Conservation (phyloP, 1,140 invertebrate genomes). For the Sarcophaga bullata region DNA sequence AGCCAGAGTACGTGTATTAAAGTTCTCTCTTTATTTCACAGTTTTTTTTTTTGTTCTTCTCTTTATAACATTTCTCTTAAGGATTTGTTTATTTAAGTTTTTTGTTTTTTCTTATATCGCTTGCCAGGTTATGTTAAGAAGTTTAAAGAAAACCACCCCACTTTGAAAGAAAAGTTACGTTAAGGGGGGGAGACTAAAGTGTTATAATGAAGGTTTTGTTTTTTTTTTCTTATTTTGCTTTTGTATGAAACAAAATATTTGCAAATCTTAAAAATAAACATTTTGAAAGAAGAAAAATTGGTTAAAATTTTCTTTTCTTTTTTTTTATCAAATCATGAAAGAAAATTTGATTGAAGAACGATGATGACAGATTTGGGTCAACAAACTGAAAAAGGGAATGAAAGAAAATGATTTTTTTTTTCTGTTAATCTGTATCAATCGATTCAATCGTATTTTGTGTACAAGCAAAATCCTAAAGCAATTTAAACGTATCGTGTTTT, state of each 20-base stretch:
- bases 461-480: too few relatives aligned
- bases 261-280: conserved; percentile 21
- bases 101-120: neutral
- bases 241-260: neutral
- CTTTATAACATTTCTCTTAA: neutral
- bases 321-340: too few relatives aligned
- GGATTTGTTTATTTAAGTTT: conserved; percentile 16
- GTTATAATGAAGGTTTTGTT: conserved; percentile 5
- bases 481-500: too few relatives aligned
- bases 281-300: neutral
- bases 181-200: neutral
- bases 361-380: neutral
- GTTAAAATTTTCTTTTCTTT: neutral
- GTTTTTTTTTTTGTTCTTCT: neutral
- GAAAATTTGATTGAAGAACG: too few relatives aligned
- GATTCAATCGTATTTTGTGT: too few relatives aligned
- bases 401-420: neutral
- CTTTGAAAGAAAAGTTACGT: neutral
- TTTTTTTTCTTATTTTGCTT: too few relatives aligned
- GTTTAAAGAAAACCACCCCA: neutral
- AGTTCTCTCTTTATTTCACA: neutral
- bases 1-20: neutral
- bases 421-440: neutral
- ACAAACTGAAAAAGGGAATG: neutral
- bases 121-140: neutral